phyloP scores from a whole-genome alignment of 2,113 vertebrate genomes.

The Osmerus eperlanus region DNA sequence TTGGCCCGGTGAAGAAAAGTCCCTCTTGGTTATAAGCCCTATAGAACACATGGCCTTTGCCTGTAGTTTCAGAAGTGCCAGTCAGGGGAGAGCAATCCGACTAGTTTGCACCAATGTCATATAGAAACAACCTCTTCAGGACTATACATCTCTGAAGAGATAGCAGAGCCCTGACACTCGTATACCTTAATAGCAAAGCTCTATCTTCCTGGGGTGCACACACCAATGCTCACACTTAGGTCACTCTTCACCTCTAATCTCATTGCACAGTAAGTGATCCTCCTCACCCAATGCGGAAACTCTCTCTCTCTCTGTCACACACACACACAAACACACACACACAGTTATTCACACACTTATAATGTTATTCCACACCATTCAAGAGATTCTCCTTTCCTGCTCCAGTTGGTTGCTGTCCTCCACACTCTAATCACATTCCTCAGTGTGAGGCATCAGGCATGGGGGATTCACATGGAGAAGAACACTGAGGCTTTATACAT shows the following conservation, averaged over 20 bases:
- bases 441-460: slow-evolving; percentile 4
- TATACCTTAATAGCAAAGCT: no score
- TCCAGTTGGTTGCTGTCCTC: slow-evolving; percentile 7
- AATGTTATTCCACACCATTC: slow-evolving; percentile 16
- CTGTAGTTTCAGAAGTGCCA: background rate
- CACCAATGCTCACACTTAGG: no score
- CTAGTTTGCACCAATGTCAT: background rate
- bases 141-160: no score
- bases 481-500: background rate
- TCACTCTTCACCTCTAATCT: no score
- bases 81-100: background rate
- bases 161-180: no score
- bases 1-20: background rate
- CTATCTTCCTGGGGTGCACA: no score
- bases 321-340: slow-evolving; percentile 11
- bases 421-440: slow-evolving; percentile 30
- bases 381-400: background rate
- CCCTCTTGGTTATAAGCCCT: background rate
- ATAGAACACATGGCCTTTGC: slow-evolving; percentile 1
- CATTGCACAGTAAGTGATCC: no score
- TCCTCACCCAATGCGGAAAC: slow-evolving; percentile 10
- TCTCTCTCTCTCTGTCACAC: background rate
- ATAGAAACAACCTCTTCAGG: background rate
- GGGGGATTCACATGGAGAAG: slow-evolving; percentile 7
- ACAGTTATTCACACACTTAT: slow-evolving; percentile 9